phyloP scores from a whole-genome alignment of 2,113 vertebrate species.

The Piaya cayana region DNA sequence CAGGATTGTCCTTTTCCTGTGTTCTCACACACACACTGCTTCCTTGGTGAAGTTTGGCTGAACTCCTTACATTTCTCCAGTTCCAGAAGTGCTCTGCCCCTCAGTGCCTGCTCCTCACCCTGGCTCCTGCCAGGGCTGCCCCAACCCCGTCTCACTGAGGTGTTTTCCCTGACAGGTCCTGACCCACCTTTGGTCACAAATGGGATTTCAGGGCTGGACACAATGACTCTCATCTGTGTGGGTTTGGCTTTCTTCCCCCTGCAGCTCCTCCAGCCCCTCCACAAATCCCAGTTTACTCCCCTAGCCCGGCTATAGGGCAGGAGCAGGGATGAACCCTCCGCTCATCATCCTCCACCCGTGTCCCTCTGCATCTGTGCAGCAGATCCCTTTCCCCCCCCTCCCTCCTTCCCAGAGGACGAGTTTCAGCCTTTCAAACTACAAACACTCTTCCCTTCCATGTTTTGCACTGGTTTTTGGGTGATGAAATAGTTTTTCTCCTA shows the following conservation, averaged over 20 bases:
- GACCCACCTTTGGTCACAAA: neutral
- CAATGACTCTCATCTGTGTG: accelerated
- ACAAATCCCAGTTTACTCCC: neutral
- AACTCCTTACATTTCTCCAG: neutral
- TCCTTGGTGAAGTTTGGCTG: neutral
- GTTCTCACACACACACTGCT: neutral
- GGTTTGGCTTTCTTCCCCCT: neutral
- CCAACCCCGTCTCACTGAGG: neutral
- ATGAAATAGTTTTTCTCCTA: slow-evolving; percentile 68
- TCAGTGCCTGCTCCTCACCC: neutral
- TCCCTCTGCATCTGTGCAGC: accelerated
- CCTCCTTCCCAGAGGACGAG: neutral
- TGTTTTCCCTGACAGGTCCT: neutral
- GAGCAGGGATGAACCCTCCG: neutral
- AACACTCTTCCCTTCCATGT: neutral
- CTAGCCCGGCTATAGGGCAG: neutral
- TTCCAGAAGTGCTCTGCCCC: neutral
- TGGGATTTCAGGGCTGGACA: neutral
- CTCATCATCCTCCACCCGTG: neutral
- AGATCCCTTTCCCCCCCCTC: neutral
- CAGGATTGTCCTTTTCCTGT: neutral
- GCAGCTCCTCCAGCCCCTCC: neutral
- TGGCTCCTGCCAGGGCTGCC: neutral
- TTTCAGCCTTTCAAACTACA: slow-evolving; percentile 37
- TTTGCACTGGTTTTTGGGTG: slow-evolving; percentile 18